A percentile compares a stretch with the other conserved stretches of the same genome.
These are phyloP conservation scores for Nesogale talazaci DNA, from an alignment of 2,113 vertebrate species.

Conservation along the genomic window DNA sequence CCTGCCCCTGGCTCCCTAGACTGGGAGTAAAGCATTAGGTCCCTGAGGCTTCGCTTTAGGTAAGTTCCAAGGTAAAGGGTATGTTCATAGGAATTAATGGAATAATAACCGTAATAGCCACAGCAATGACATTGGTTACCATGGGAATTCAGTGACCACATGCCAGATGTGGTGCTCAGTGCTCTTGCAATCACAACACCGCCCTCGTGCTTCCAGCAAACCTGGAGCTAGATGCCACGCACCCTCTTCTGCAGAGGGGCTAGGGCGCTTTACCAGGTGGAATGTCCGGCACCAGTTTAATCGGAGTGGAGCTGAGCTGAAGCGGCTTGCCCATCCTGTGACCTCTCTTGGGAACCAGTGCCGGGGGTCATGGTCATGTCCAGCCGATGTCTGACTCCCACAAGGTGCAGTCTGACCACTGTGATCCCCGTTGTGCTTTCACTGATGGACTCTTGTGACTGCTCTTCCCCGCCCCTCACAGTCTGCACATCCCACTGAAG, in stretches of 20 bases:
- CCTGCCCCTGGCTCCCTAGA: too few species aligned
- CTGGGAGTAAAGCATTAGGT: too few species aligned
- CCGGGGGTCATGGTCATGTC: background rate
- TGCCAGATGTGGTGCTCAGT: fast-evolving
- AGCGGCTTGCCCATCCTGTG: too few species aligned
- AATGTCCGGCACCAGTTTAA: background rate
- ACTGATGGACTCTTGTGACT: background rate
- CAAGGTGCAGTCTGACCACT: background rate
- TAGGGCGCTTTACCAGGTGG: background rate
- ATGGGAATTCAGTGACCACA: fast-evolving
- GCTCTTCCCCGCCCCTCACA: background rate
- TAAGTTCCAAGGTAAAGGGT: too few species aligned
- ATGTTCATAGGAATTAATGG: too few species aligned
- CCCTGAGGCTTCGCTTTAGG: too few species aligned
- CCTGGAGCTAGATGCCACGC: background rate
- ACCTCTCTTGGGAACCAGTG: background rate
- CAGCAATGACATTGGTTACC: fast-evolving
- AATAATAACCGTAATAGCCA: too few species aligned
- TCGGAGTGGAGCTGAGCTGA: background rate
- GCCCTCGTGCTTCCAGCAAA: background rate
- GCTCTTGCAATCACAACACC: background rate
- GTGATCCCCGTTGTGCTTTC: background rate
- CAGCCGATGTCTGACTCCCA: background rate
- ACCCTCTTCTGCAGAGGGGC: background rate
- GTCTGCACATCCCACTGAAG: background rate